Base-by-base conservation (phyloP, 2,797 vertebrate species). In the Acanthurus leucopareius region DNA sequence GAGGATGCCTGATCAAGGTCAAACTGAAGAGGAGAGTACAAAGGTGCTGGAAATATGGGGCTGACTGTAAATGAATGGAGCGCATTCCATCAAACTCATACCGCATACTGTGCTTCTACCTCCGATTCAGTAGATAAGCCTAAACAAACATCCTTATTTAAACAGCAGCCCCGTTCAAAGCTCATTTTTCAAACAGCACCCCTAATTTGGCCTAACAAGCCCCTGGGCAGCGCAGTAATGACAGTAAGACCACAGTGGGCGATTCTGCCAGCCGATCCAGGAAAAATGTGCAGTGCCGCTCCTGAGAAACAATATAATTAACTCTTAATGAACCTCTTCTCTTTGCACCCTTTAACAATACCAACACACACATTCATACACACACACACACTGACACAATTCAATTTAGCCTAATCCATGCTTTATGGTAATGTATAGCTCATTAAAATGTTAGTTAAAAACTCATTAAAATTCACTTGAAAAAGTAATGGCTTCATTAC, bases 361-460 rank as follows among this genome's bases (percentile, higher is more conserved):
- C 72, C 38, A 71, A 86, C 63, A 62, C 49, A 73, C 77, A 75
- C 81, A 80, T 66, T 86, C 62, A 61, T 45, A 72, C 76, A 74
- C 80, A 94, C 54, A 61, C 68, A 60, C 57, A 70, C 77, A 73
- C 72, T 5, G n/a, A 83, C 90, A 86, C 80, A 91, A 96, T 96
- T 97, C 93, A 96, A 97, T 97, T 97, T 95, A 94, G 86, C 88
- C 92, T 96, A 96, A 97, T 97, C 95, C 95, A 92, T 93, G 90
- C 93, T 97, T 97, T 96, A 97, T 96, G 96, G 95, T 97, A 97
- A 97, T 97, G 93, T 94, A 94, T 95, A 96, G 95, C 95, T 97
- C 96, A 97, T 97, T 97, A 97, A 97, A 97, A 95, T 96, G 95
- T 97, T 97, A 96, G 95, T 97, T 97, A 97, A 97, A 95, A 97